phyloP scores from a whole-genome alignment of 2,113 vertebrate genomes.

The Triplophysa rosa region DNA sequence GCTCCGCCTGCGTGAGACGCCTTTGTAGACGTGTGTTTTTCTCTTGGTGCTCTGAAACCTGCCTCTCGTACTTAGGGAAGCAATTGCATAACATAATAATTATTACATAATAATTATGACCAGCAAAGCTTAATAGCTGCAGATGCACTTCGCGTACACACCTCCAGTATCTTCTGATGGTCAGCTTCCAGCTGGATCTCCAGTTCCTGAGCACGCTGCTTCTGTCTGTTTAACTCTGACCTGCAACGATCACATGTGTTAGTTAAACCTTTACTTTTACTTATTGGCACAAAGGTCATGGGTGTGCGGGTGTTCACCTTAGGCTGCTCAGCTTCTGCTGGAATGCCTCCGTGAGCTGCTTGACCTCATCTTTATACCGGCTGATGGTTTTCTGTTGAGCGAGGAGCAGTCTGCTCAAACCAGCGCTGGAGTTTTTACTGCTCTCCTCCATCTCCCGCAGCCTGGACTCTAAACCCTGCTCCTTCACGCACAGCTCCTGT shows the following conservation, averaged over 20 bases:
- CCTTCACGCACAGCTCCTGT: constrained; percentile 84
- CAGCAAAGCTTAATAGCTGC: too few species aligned
- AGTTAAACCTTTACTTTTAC: too few species aligned
- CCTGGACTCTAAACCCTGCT: constrained; percentile 78
- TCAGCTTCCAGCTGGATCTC: constrained; percentile 81
- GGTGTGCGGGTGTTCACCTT: constrained; percentile 70
- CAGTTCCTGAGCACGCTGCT: constrained; percentile 81
- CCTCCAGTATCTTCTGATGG: constrained; percentile 82
- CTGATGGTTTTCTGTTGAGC: constrained; percentile 85
- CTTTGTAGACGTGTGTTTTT: constrained; percentile 82
- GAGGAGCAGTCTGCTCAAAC: constrained; percentile 81
- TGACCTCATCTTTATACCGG: constrained; percentile 87
- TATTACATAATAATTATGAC: too few species aligned
- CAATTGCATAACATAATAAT: not conserved
- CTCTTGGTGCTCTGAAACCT: constrained; percentile 82
- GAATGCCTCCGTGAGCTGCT: constrained; percentile 76
- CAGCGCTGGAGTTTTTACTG: constrained; percentile 75
- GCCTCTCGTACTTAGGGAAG: constrained; percentile 78
- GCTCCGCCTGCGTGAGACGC: constrained; percentile 84
- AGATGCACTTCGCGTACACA: constrained; percentile 60
- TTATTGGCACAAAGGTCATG: too few species aligned
- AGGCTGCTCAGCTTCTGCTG: constrained; percentile 79
- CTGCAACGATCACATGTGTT: constrained; percentile 63
- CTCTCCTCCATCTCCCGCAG: constrained; percentile 87
- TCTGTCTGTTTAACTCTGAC: constrained; percentile 84